phyloP scores from a whole-genome alignment of 2,113 vertebrate species.

The Bambusicola thoracicus region DNA sequence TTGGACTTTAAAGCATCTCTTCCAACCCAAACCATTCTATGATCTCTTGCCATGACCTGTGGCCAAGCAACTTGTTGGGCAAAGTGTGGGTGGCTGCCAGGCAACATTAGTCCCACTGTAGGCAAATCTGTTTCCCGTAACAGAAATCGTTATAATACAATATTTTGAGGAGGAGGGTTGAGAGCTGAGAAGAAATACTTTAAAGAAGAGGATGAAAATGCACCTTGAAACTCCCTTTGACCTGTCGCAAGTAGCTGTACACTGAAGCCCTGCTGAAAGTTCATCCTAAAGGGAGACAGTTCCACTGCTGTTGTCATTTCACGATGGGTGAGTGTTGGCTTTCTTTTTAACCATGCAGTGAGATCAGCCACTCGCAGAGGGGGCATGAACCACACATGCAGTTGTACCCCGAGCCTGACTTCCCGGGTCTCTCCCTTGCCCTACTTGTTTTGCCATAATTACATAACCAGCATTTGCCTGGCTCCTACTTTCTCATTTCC shows the following conservation, averaged over 20 bases:
- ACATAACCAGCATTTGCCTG: constrained; percentile 46
- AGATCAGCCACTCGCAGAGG: rapidly evolving
- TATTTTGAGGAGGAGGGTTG: neutral
- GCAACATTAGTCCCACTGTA: neutral
- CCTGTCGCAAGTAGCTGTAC: neutral
- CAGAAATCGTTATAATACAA: neutral
- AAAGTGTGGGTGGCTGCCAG: neutral
- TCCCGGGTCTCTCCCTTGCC: neutral
- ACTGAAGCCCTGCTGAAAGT: neutral
- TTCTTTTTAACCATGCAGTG: neutral
- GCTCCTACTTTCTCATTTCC: neutral
- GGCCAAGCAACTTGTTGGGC: neutral
- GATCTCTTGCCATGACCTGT: neutral
- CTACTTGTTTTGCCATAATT: constrained; percentile 44
- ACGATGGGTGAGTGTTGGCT: rapidly evolving
- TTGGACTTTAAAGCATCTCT: neutral
- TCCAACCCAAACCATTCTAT: neutral
- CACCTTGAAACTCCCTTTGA: neutral
- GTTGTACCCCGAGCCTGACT: rapidly evolving
- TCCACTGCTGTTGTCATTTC: neutral
- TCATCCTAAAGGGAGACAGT: neutral
- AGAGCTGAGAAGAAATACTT: neutral
- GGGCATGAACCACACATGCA: rapidly evolving
- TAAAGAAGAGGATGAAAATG: neutral
- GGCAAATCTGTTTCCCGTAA: neutral